Evolutionary conservation across 2,888 invertebrate species (phyloP).

Genomic region (Pheosia gnoma): DNA sequence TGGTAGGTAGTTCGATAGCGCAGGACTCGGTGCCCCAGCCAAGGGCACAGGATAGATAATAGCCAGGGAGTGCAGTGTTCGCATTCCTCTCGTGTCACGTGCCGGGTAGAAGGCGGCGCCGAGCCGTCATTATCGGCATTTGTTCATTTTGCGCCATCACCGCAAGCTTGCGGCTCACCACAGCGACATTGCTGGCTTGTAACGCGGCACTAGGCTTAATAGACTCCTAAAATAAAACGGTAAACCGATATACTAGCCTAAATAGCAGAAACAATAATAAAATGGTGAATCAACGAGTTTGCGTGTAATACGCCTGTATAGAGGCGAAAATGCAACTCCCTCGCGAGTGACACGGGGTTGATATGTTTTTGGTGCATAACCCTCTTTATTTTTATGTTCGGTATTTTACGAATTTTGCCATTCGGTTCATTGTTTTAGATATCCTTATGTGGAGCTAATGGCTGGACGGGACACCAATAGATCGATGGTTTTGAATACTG

Average conservation of each 20-base stretch:
- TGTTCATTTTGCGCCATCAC: not conserved
- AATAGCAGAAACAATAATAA: not conserved
- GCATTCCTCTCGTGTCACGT: not conserved
- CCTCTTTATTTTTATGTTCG: no score
- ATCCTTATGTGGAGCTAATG: no score
- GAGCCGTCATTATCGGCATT: not conserved
- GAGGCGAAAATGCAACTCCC: no score
- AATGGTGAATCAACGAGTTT: not conserved
- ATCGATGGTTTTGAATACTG: no score
- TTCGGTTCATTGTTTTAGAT: no score
- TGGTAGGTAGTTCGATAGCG: no score
- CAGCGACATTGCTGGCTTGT: not conserved
- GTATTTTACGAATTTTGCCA: no score
- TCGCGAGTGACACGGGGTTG: no score
- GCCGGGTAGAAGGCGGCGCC: not conserved
- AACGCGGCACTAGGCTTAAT: not conserved
- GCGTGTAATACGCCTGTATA: no score
- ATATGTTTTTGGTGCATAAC: no score
- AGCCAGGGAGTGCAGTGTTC: not conserved
- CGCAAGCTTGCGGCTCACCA: constrained; percentile 4
- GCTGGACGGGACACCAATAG: no score
- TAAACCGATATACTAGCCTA: not conserved
- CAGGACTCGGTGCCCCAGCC: no score
- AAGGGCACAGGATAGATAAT: not conserved
- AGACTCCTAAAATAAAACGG: not conserved